A percentile compares a stretch with the other conserved stretches of the same genome.
Evolutionary conservation across 2,797 vertebrate species (phyloP).

Genomic region (Dicrostonyx torquatus): DNA sequence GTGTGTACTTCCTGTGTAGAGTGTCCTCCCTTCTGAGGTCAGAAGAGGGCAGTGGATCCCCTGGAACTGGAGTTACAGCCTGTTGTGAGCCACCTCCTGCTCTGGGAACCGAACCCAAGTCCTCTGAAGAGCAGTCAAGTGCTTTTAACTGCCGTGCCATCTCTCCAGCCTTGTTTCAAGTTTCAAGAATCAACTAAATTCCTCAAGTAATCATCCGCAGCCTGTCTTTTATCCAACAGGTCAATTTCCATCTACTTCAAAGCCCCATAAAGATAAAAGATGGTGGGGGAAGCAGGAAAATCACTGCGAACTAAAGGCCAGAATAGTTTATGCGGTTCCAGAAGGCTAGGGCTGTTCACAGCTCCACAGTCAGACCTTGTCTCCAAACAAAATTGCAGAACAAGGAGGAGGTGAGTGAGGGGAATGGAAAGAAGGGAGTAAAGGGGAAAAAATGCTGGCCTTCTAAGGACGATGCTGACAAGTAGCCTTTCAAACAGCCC

Average conservation of each 20-base stretch:
- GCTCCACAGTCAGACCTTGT: background rate
- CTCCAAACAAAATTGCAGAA: background rate
- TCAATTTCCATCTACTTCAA: background rate
- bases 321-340: background rate
- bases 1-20: background rate
- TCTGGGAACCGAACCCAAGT: background rate
- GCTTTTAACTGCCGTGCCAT: background rate
- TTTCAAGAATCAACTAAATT: background rate
- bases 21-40: background rate
- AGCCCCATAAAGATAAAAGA: background rate
- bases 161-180: background rate
- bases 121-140: background rate
- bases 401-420: no score
- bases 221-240: conserved; percentile 14
- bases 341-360: background rate
- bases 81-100: background rate
- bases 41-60: background rate
- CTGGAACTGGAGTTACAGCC: background rate
- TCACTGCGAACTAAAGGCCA: background rate
- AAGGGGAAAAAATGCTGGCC: background rate
- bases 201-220: background rate
- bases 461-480: background rate
- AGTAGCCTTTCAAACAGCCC: background rate
- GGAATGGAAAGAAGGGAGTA: background rate
- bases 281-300: background rate